phyloP scores from a whole-genome alignment of 2,888 invertebrate species.

The Rotaria socialis region DNA sequence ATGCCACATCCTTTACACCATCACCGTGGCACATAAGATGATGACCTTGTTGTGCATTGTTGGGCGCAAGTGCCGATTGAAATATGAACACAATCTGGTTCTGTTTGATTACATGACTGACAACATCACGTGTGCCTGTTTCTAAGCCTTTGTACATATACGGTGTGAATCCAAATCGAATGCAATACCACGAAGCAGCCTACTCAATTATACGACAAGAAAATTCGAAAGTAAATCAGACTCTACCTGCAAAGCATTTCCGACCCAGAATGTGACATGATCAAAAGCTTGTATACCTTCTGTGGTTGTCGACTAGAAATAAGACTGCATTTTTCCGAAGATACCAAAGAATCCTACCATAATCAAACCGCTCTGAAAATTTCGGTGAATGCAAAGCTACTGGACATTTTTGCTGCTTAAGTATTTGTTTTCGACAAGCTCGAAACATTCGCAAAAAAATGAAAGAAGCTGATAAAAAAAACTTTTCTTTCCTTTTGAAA shows the following conservation, averaged over 20 bases:
- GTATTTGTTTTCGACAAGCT: too few species aligned
- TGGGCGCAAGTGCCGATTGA: conserved; percentile 79
- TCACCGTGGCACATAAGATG: conserved; percentile 87
- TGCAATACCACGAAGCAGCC: conserved; percentile 88
- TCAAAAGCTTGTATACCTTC: conserved; percentile 56
- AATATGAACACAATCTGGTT: conserved; percentile 89
- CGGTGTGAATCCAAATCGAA: conserved; percentile 85
- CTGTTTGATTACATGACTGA: conserved; percentile 80
- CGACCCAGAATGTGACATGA: conserved; percentile 90
- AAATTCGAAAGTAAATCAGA: too few species aligned
- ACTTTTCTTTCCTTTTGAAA: too few species aligned
- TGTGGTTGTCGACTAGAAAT: too few species aligned
- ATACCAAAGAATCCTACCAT: too few species aligned
- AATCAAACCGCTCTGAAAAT: too few species aligned
- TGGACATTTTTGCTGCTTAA: too few species aligned
- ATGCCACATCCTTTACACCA: conserved; percentile 90
- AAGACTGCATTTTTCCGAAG: too few species aligned
- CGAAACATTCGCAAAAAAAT: too few species aligned
- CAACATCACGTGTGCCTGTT: conserved; percentile 78
- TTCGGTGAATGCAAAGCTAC: too few species aligned
- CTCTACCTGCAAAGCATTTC: conserved; percentile 96
- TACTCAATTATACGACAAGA: conserved; percentile 60
- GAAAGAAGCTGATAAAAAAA: too few species aligned
- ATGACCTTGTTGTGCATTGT: conserved; percentile 69
- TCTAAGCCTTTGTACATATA: conserved; percentile 88